phyloP scores from a whole-genome alignment of 2,797 vertebrate species.

The Sebastes umbrosus region DNA sequence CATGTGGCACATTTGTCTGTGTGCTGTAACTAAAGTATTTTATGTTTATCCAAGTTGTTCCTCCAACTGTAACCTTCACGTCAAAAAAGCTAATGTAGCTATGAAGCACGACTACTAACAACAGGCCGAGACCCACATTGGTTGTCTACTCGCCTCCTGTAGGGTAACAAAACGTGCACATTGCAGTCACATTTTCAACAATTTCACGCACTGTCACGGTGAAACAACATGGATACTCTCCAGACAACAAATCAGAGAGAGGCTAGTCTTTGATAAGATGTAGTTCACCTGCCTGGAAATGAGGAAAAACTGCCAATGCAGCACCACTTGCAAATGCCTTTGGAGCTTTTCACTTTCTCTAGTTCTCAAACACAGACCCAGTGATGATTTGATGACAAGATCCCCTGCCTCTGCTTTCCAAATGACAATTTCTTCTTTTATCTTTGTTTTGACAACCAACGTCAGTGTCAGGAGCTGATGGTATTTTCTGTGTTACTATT shows the following conservation, averaged over 20 bases:
- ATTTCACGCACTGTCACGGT: conserved; percentile 9
- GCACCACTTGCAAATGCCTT: conserved; percentile 9
- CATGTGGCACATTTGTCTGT: conserved; percentile 1
- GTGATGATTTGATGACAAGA: neutral
- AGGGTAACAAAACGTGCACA: conserved; percentile 16
- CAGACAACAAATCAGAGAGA: conserved; percentile 24
- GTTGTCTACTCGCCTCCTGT: neutral
- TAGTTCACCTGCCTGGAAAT: conserved; percentile 47
- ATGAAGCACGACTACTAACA: neutral
- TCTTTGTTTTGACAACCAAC: conserved; percentile 1
- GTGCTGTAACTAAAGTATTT: neutral
- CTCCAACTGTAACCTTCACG: neutral
- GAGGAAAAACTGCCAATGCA: conserved; percentile 11
- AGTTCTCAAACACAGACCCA: conserved; percentile 15
- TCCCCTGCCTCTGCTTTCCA: neutral
- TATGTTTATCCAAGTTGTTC: conserved; percentile 2
- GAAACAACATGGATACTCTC: conserved; percentile 30
- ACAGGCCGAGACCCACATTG: neutral
- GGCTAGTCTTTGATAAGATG: conserved; percentile 45
- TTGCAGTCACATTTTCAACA: conserved; percentile 12
- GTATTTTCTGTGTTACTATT: neutral
- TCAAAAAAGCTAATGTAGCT: neutral
- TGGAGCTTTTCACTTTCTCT: conserved; percentile 8
- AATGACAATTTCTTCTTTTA: neutral
- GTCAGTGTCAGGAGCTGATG: neutral